Percentiles rank a stretch among this genome's conserved stretches.
Conservation (phyloP, 2,797 vertebrate species). For the Trachops cirrhosus region DNA sequence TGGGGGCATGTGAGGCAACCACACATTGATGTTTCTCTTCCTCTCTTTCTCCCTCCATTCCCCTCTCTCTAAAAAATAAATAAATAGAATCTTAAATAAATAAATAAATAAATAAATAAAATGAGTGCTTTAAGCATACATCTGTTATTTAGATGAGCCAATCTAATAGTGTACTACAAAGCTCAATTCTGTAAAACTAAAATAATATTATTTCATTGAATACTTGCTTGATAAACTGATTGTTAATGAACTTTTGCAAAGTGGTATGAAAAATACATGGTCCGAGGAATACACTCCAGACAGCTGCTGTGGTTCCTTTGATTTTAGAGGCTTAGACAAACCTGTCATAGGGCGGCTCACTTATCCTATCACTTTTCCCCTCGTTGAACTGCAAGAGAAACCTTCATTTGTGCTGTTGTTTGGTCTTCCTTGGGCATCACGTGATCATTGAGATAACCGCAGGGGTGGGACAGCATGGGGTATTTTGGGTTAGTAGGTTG, state of each 20-base stretch:
- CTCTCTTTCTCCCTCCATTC: too few species aligned
- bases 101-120: background rate
- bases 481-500: background rate
- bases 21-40: too few species aligned
- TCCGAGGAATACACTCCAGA: background rate
- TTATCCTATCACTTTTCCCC: background rate
- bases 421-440: background rate
- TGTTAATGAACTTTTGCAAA: background rate
- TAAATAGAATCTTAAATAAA: too few species aligned
- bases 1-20: too few species aligned
- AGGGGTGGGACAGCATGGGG: background rate
- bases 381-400: background rate
- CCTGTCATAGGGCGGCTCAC: background rate
- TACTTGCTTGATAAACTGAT: background rate
- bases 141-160: background rate
- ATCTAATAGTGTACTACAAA: background rate
- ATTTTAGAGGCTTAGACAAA: background rate
- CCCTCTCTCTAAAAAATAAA: too few species aligned
- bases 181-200: background rate
- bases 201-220: background rate
- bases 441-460: background rate
- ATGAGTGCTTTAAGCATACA: background rate
- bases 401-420: background rate
- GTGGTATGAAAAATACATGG: background rate
- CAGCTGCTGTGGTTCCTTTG: background rate